Conservation (phyloP, 2,888 invertebrate genomes). For the Polydrusus pterygomalis region DNA sequence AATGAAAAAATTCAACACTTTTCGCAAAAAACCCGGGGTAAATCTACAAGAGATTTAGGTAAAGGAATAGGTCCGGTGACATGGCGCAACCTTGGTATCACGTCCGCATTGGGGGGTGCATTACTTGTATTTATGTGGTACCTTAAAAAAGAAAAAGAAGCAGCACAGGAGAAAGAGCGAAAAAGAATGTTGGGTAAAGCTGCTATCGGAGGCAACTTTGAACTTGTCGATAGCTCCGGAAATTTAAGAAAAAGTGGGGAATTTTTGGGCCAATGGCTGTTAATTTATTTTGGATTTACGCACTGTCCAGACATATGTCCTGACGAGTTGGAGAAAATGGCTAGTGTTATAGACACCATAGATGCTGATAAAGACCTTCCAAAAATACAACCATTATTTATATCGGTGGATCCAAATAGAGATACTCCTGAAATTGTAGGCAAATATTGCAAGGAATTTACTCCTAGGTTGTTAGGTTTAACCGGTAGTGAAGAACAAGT, state of each 20-base stretch:
- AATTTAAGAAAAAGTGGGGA: conserved; percentile 86
- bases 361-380: conserved; percentile 75
- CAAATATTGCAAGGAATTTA: conserved; percentile 95
- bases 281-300: conserved; percentile 99
- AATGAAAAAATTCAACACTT: conserved; percentile 21
- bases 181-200: conserved; percentile 91
- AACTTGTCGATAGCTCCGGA: conserved; percentile 83
- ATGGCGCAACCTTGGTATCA: conserved; percentile 85
- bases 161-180: conserved; percentile 79
- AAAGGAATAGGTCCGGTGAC: conserved; percentile 80
- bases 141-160: conserved; percentile 87
- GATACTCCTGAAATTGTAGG: conserved; percentile 90
- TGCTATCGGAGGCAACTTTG: conserved; percentile 94
- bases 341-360: conserved; percentile 81
- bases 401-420: conserved; percentile 96
- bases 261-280: conserved; percentile 93
- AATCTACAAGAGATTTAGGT: conserved; percentile 56
- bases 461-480: conserved; percentile 91
- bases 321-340: conserved; percentile 98
- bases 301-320: conserved; percentile 99
- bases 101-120: conserved; percentile 80
- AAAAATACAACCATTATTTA: conserved; percentile 89
- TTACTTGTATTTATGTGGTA: conserved; percentile 84
- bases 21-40: conserved; percentile 35
- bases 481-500: conserved; percentile 93